phyloP scores from a whole-genome alignment of 2,113 vertebrate genomes.

The Halcyon malimbica region DNA sequence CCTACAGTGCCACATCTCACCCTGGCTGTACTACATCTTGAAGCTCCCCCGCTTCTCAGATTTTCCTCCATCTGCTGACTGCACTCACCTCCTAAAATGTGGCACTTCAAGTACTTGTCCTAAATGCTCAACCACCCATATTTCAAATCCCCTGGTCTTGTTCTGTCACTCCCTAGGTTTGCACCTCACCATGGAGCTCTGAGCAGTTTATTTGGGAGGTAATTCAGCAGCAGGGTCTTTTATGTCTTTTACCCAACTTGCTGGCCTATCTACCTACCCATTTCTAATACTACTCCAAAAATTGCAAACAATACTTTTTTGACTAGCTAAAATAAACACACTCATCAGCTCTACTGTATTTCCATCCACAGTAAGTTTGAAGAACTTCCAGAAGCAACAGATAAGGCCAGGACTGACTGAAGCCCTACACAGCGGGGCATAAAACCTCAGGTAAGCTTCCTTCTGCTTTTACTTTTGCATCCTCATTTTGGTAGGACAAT shows the following conservation, averaged over 20 bases:
- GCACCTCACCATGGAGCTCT: neutral
- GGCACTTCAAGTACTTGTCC: neutral
- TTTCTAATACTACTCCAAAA: neutral
- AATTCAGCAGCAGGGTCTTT: neutral
- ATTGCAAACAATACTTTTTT: neutral
- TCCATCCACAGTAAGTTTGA: neutral
- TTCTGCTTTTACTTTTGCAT: neutral
- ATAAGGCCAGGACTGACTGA: neutral
- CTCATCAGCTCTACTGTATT: neutral
- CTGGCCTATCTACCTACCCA: neutral
- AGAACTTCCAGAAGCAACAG: neutral
- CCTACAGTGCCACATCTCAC: neutral
- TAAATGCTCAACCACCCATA: neutral
- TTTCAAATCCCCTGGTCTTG: neutral
- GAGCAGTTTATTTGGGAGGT: neutral
- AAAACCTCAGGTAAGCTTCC: neutral
- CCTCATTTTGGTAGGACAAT: neutral
- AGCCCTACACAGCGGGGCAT: neutral
- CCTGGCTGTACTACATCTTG: neutral
- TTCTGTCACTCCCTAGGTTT: neutral
- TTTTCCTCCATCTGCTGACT: neutral
- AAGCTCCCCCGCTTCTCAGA: neutral
- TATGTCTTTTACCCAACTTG: neutral
- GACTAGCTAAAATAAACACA: neutral
- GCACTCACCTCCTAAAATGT: neutral